A percentile compares a stretch with the other conserved stretches of the same genome.
These are phyloP conservation scores for Tamandua tetradactyla DNA, from an alignment of 2,797 vertebrate genomes.

Conservation along the genomic window DNA sequence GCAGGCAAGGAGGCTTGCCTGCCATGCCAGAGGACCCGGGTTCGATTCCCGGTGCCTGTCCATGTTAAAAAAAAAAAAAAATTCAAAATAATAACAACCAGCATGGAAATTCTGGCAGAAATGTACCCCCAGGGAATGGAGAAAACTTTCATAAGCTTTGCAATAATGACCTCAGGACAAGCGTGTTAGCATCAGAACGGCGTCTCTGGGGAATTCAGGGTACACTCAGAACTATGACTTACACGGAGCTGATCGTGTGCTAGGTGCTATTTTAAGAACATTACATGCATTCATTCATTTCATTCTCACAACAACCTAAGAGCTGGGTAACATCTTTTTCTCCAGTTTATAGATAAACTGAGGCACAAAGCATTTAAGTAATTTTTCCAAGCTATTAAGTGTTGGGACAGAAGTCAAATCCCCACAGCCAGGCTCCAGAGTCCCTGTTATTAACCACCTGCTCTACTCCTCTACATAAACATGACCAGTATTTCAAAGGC, in stretches of 20 bases:
- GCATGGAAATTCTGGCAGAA: not conserved
- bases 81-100: not conserved
- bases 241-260: not conserved
- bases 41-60: too few species aligned
- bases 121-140: not conserved
- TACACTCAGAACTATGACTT: not conserved
- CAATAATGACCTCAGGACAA: not conserved
- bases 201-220: not conserved
- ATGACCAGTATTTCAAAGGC: not conserved
- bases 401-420: not conserved
- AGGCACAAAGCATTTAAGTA: not conserved
- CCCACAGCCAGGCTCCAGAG: not conserved
- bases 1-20: too few species aligned
- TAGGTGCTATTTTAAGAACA: not conserved
- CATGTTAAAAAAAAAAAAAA: too few species aligned
- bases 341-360: not conserved
- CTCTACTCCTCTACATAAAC: rapidly evolving
- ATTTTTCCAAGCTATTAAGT: not conserved
- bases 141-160: not conserved
- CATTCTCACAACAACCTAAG: slow-evolving; percentile 1
- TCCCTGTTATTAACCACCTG: not conserved
- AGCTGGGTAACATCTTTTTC: not conserved
- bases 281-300: not conserved
- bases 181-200: not conserved
- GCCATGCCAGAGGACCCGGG: too few species aligned